phyloP scores from a whole-genome alignment of 2,888 invertebrate genomes.

The Trissolcus japonicus region DNA sequence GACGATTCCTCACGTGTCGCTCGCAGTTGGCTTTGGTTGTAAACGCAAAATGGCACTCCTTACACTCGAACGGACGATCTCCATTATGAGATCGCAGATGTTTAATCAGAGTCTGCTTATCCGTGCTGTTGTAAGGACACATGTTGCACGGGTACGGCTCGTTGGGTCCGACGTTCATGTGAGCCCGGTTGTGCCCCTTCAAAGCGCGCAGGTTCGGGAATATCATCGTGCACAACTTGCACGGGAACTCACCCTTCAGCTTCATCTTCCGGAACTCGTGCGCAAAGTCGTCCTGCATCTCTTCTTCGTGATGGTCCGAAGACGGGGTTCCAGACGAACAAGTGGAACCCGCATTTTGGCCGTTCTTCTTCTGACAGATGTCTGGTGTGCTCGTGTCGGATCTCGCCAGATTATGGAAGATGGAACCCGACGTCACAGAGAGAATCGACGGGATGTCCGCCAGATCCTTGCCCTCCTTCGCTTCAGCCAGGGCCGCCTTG shows the following conservation, averaged over 20 bases:
- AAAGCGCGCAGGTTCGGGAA: conserved; percentile 93
- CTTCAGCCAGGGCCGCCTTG: conserved; percentile 78
- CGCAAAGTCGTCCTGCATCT: conserved; percentile 89
- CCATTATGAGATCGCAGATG: conserved; percentile 97
- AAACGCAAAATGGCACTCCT: conserved; percentile 96
- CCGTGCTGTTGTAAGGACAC: conserved; percentile 92
- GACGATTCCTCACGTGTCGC: conserved; percentile 93
- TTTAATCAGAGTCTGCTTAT: conserved; percentile 92
- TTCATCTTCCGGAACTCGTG: conserved; percentile 93
- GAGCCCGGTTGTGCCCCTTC: conserved; percentile 93
- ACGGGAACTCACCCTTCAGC: conserved; percentile 91
- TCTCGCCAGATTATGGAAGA: conserved; percentile 64
- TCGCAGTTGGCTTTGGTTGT: conserved; percentile 99
- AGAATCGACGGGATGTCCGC: conserved; percentile 92
- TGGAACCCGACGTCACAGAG: conserved; percentile 82
- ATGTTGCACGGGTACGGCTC: conserved; percentile 95
- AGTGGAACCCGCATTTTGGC: conserved; percentile 64
- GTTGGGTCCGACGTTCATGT: conserved; percentile 84
- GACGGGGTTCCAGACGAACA: conserved; percentile 70
- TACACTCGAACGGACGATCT: conserved; percentile 95
- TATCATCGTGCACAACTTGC: conserved; percentile 90
- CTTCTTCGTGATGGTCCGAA: conserved; percentile 79
- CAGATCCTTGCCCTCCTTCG: conserved; percentile 81
- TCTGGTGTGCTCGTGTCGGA: conserved; percentile 68
- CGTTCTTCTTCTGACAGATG: conserved; percentile 58